These are phyloP conservation scores for Drosophila pegasa DNA, from an alignment of 2,888 invertebrate species.

Conservation along the genomic window DNA sequence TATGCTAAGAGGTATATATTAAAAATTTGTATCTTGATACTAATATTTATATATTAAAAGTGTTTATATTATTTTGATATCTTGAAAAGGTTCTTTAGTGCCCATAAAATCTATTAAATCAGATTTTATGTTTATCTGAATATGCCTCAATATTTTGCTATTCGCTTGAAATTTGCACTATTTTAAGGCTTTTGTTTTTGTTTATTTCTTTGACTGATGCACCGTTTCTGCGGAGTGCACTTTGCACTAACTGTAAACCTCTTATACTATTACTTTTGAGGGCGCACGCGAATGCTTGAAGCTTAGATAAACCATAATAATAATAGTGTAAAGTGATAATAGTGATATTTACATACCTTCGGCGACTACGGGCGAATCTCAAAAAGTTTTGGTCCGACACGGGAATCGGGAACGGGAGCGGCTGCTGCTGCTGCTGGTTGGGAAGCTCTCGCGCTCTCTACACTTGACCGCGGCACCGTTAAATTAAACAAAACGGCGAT, in stretches of 20 bases:
- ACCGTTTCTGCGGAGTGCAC: constrained; percentile 19
- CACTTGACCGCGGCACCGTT: constrained; percentile 79
- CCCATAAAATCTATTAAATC: constrained; percentile 9
- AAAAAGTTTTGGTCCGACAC: constrained; percentile 35
- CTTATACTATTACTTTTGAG: constrained; percentile 25
- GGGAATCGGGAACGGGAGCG: constrained; percentile 45
- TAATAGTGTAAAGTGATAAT: constrained; percentile 25
- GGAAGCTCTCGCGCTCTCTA: constrained; percentile 46
- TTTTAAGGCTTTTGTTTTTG: constrained; percentile 38
- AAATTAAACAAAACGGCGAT: constrained; percentile 63
- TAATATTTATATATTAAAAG: neutral
- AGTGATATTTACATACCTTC: constrained; percentile 60
- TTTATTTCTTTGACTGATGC: constrained; percentile 51
- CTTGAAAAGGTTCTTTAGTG: neutral
- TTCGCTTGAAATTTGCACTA: constrained; percentile 39
- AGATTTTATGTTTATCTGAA: constrained; percentile 19
- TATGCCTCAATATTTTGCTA: constrained; percentile 68
- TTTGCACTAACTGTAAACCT: constrained; percentile 29
- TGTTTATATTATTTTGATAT: neutral
- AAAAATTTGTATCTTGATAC: neutral
- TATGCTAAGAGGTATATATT: no score
- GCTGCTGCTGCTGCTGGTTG: constrained; percentile 7
- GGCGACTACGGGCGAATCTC: constrained; percentile 44
- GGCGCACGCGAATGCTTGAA: constrained; percentile 25
- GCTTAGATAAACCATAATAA: constrained; percentile 24